A percentile compares a stretch with the other conserved stretches of the same genome.
Conservation (phyloP, 1,140 invertebrate genomes). For the Ceratina japonica region DNA sequence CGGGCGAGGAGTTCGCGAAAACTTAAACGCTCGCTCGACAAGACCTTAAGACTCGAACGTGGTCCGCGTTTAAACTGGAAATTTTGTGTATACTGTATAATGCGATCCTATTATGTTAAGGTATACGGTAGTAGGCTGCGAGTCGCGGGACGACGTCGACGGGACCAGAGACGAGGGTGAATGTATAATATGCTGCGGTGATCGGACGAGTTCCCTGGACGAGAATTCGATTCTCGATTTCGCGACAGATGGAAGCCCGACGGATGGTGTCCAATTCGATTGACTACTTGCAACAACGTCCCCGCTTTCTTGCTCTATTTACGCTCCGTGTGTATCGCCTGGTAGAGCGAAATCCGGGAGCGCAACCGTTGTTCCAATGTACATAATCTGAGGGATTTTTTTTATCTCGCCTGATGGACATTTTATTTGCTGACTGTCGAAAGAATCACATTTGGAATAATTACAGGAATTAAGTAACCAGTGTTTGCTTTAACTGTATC, state of each 20-base stretch:
- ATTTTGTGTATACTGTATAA: slow-evolving; percentile 76
- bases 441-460: background rate
- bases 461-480: no score
- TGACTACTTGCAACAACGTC: slow-evolving; percentile 12
- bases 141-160: slow-evolving; percentile 1
- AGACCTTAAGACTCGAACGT: slow-evolving; percentile 59
- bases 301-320: background rate
- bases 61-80: slow-evolving; percentile 66
- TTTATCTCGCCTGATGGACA: background rate
- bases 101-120: slow-evolving; percentile 76
- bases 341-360: background rate
- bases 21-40: slow-evolving; percentile 51
- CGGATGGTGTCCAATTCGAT: slow-evolving; percentile 40
- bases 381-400: background rate
- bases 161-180: slow-evolving; percentile 44
- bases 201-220: slow-evolving; percentile 19
- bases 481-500: no score
- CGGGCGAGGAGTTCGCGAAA: slow-evolving; percentile 29
- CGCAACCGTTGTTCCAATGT: background rate
- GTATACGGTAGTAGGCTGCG: slow-evolving; percentile 69
- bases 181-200: slow-evolving; percentile 71
- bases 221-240: slow-evolving; percentile 25
- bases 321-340: background rate
- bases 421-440: background rate
- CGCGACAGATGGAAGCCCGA: slow-evolving; percentile 33